phyloP scores from a whole-genome alignment of 2,888 invertebrate species.

The Rhogogaster chlorosoma region DNA sequence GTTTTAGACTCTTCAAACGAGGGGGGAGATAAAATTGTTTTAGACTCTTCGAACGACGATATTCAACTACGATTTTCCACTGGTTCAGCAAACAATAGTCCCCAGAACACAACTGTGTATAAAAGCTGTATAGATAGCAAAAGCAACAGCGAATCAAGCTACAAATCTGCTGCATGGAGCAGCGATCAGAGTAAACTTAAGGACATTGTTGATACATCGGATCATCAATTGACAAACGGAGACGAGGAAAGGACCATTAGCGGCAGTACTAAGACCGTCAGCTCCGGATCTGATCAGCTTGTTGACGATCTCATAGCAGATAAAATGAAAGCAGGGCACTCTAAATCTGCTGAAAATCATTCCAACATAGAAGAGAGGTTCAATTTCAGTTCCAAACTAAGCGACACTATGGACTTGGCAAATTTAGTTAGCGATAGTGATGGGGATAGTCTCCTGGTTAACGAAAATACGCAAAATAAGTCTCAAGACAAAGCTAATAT shows the following conservation, averaged over 20 bases:
- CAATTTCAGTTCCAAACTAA: conserved; percentile 50
- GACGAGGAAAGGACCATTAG: conserved; percentile 60
- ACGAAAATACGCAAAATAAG: conserved; percentile 62
- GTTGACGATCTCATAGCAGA: conserved; percentile 56
- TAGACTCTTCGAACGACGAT: conserved; percentile 57
- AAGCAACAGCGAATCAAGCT: conserved; percentile 61
- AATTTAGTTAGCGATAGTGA: conserved; percentile 71
- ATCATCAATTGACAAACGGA: conserved; percentile 63
- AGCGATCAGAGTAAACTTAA: conserved; percentile 38
- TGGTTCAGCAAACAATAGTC: conserved; percentile 56
- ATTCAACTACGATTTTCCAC: conserved; percentile 41
- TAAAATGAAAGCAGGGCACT: background rate
- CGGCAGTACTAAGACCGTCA: conserved; percentile 62
- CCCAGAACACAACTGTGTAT: conserved; percentile 48
- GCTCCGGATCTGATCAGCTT: conserved; percentile 60
- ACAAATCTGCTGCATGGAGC: conserved; percentile 55
- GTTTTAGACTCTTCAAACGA: conserved; percentile 68
- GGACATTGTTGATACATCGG: conserved; percentile 56
- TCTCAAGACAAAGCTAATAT: conserved; percentile 39
- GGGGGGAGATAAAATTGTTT: conserved; percentile 53
- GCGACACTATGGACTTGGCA: conserved; percentile 62
- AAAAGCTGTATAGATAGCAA: conserved; percentile 53
- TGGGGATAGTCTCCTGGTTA: conserved; percentile 64
- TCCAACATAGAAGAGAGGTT: conserved; percentile 50
- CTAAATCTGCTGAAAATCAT: conserved; percentile 7